Conservation (phyloP, 2,113 vertebrate species). For the Ceyx margarethae region DNA sequence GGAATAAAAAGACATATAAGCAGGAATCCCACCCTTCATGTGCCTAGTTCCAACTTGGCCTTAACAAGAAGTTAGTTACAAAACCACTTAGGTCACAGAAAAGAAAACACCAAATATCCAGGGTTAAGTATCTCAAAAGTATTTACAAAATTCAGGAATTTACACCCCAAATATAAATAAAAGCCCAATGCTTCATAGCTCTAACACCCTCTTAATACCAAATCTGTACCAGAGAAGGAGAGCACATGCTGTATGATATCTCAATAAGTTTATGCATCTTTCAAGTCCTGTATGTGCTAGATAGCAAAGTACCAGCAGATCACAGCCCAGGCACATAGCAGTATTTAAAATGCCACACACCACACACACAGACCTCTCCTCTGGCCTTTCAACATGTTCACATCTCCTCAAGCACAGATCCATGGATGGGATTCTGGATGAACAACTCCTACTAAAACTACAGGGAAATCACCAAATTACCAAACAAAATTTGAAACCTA, state of each 20-base stretch:
- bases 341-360: too few relatives aligned
- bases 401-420: not conserved
- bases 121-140: not conserved
- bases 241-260: not conserved
- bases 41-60: not conserved
- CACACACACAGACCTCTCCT: not conserved
- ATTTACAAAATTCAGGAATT: not conserved
- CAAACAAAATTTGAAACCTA: not conserved
- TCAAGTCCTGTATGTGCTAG: not conserved
- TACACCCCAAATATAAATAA: not conserved
- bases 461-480: not conserved
- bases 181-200: not conserved
- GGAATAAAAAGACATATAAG: not conserved
- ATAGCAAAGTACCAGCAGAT: not conserved
- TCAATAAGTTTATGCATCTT: not conserved
- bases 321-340: not conserved
- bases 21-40: accelerated
- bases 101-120: not conserved
- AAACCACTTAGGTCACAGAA: not conserved
- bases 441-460: not conserved
- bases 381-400: not conserved
- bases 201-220: not conserved
- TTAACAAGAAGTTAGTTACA: not conserved
- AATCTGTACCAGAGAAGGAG: not conserved
- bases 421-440: not conserved